Evolutionary conservation across 2,113 vertebrate genomes (phyloP), one percentile per base, ranked within the genome.

Genomic region (Piprites chloris): DNA sequence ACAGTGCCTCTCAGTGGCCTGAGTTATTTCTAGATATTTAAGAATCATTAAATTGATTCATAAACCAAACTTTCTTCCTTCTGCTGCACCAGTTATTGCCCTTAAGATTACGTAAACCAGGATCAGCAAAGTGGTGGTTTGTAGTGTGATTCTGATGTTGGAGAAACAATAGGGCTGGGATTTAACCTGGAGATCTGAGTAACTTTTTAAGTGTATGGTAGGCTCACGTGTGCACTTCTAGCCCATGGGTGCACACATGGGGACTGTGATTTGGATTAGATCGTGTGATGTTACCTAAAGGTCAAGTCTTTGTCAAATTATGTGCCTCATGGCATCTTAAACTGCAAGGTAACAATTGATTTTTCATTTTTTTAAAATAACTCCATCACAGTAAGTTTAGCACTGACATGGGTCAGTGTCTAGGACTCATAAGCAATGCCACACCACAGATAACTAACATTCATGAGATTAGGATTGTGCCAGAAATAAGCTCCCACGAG

Each of bases 321-420:
- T 4, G 33, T 30, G 30, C 44, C 50, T 72, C 49, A 5, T 3
- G 58, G 56, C 52, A 77, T 15, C 41, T 76, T 52, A 33, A 72
- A 24, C n/a, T 33, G 24, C 71, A 65, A 75, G 32, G 12, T 53
- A 23, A 30, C 12, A 18, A 41, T 28, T 47, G 47, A 1, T 44
- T 37, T 33, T 39, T 26, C 6, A 0, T 1, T 9, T 17, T 17
- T 62, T 37, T 16, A 5, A 5, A 71, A 35, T 26, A 19, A 15
- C 24, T 35, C 27, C 39, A 65, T 30, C 12, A n/a, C 0, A 0
- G 0, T 32, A 22, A 9, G 1, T 81, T 49, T 44, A 61, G n/a
- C 50, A 15, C 20, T 7, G 14, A 6, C 17, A 2, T 52, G 20
- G 72, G 7, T n/a, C 67, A 44, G 42, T 37, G 15, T 26, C 72